Base-by-base conservation (phyloP, 2,113 vertebrate species). In the Orthochromis malagaraziensis region DNA sequence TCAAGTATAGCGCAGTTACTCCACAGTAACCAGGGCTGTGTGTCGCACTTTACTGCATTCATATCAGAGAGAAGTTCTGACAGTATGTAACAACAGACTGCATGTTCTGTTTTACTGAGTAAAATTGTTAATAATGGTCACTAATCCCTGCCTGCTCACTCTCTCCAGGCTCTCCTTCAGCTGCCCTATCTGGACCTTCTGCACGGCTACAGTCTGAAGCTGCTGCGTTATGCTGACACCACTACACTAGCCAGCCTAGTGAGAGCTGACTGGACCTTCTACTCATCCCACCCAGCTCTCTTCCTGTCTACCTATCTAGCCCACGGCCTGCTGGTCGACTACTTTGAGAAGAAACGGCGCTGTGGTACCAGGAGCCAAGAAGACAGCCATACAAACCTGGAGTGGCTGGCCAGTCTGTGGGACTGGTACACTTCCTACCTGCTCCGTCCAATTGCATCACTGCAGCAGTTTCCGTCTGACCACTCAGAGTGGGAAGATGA, bases 381-480 rank as follows among this genome's bases (percentile, higher is more conserved):
- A 94, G 95, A 98, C 51, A 98, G 97, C 9, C 97, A 96, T 8
- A 99, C 99, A 89, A 99, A 99, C 84, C 93, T 99, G 49, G 98
- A 99, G 90, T 99, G 98, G 98, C 93, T 99, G 55, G 98, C 98
- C 3, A 99, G 98, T 86, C 96, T 99, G 87, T 99, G 99, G 99
- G 99, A 99, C 94, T 99, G 98, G 98, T 99, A 99, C 92, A 97
- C 98, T 8, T 99, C 98, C 94, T 99, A 97, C 91, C 94, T 99
- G 89, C 97, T 99, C 89, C 98, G 98, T 90, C 99, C 98, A 0
- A 99, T 99, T 4, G 96, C 98, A 82, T 98, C 98, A 14, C 96
- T 99, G n/a, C 98, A 99, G 84, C 97, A 97, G 90, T 96, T 97
- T 26, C 98, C 98, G 0, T 93, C 91, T 45, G 96, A 97, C 79